Evolutionary conservation across 2,113 vertebrate species (phyloP), one percentile per base, ranked within the genome.

Genomic region (Todiramphus saurophagus): DNA sequence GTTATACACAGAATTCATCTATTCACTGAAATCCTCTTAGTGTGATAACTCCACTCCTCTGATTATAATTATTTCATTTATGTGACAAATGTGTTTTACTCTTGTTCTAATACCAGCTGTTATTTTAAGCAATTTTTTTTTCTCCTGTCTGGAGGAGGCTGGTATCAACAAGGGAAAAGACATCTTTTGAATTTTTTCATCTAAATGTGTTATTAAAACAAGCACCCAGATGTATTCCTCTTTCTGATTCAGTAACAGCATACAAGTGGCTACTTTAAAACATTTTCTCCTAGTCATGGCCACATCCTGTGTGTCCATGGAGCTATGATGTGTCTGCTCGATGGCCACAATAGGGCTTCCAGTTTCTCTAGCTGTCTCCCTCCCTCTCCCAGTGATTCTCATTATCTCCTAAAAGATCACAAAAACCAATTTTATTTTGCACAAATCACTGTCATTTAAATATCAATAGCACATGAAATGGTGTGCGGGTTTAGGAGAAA

Each of bases 1-100:
- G 89, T 96, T 97, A 82, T 92, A 98, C 60, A 87, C 90, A 95
- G 94, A 97, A 96, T 97, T 97, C 83, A 95, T 95, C 94, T 97
- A 84, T 93, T 97, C 94, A 94, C 66, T 63, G 63, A 97, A 98
- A 97, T 97, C 83, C 79, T 95, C 80, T 97, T 93, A 48, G 91
- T 97, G 94, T 93, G 93, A 79, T 97, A 97, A 97, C 96, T 97
- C 94, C 83, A 31, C 90, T 95, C 83, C 89, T 94, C 96, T 96
- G 96, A 97, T 97, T 97, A 96, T 90, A 97, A 97, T 97, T 97
- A 95, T 97, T 98, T 97, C 63, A 70, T 97, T 96, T 96, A 95
- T 87, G 75, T 94, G 66, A 69, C 4, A 7, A 96, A 97, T 90
- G 85, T 97, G 94, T 96, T 97, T 96, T 97, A 91, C 91, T 96